phyloP scores from a whole-genome alignment of 2,797 vertebrate genomes.

The Brachyrhaphis roseni region DNA sequence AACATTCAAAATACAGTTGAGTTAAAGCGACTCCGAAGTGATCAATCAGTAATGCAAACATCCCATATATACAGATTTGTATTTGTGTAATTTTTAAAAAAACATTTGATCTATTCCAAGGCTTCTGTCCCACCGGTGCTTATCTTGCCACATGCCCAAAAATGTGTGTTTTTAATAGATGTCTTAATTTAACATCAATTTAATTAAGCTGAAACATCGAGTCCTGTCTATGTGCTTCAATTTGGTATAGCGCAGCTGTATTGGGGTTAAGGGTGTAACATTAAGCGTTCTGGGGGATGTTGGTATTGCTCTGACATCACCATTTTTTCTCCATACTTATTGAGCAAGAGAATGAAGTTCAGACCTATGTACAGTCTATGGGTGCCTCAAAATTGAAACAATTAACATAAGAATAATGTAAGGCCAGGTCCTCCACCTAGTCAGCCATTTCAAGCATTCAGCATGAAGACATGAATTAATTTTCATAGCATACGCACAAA shows the following conservation, averaged over 20 bases:
- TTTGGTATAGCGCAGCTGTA: background rate
- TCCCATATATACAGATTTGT: background rate
- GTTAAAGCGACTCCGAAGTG: background rate
- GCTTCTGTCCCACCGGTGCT: background rate
- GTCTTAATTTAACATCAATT: background rate
- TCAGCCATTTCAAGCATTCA: background rate
- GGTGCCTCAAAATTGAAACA: background rate
- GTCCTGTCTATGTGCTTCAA: background rate
- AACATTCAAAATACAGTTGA: background rate
- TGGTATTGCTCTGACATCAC: background rate
- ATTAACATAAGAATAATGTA: background rate
- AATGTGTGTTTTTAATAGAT: background rate
- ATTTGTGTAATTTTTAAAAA: background rate
- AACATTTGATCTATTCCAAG: background rate
- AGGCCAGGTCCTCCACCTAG: background rate
- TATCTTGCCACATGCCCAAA: background rate
- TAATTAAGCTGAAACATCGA: background rate
- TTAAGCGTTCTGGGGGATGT: background rate
- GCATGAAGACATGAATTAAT: background rate
- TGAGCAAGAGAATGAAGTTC: background rate
- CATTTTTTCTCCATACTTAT: background rate
- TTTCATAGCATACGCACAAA: background rate
- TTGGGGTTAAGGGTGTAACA: background rate
- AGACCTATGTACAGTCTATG: background rate
- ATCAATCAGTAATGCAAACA: background rate